Percentiles rank a stretch among this genome's conserved stretches.
phyloP scores from a whole-genome alignment of 2,888 invertebrate genomes.

The Mechanitis messenoides region DNA sequence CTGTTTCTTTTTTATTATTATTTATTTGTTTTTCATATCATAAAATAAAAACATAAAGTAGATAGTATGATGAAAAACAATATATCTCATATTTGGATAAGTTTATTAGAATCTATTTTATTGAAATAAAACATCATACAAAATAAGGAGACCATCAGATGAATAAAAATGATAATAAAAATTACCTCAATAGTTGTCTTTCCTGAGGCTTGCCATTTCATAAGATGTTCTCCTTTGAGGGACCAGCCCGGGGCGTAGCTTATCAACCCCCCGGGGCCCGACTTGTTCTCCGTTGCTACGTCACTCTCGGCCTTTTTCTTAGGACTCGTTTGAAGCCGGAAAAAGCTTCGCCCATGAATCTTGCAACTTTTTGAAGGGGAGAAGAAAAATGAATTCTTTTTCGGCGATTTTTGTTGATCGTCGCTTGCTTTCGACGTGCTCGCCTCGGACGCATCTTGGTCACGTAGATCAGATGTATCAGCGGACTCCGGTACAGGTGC shows the following conservation, averaged over 20 bases:
- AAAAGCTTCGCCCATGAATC: conserved; percentile 69
- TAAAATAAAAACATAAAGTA: no score
- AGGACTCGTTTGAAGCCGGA: conserved; percentile 72
- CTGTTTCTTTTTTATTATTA: no score
- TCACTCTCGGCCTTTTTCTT: conserved; percentile 64
- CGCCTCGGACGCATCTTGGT: conserved; percentile 34
- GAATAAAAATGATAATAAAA: conserved; percentile 23
- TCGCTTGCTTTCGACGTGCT: conserved; percentile 57
- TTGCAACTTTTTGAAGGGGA: conserved; percentile 73
- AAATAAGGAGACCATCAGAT: neutral
- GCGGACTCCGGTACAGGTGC: neutral
- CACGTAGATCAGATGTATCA: conserved; percentile 40
- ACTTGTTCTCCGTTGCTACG: conserved; percentile 39
- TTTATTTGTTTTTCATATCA: no score
- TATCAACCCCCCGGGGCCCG: conserved; percentile 63
- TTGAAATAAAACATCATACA: neutral
- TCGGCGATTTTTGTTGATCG: conserved; percentile 70
- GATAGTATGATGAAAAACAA: no score
- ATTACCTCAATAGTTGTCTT: conserved; percentile 77
- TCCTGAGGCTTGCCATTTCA: conserved; percentile 79
- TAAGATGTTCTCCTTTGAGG: conserved; percentile 77
- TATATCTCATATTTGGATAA: no score
- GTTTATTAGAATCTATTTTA: neutral
- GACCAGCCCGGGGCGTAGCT: conserved; percentile 80
- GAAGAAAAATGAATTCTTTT: conserved; percentile 73